A percentile compares a stretch with the other conserved stretches of the same genome.
Conservation (phyloP, 2,797 vertebrate species). For the Columba guinea region DNA sequence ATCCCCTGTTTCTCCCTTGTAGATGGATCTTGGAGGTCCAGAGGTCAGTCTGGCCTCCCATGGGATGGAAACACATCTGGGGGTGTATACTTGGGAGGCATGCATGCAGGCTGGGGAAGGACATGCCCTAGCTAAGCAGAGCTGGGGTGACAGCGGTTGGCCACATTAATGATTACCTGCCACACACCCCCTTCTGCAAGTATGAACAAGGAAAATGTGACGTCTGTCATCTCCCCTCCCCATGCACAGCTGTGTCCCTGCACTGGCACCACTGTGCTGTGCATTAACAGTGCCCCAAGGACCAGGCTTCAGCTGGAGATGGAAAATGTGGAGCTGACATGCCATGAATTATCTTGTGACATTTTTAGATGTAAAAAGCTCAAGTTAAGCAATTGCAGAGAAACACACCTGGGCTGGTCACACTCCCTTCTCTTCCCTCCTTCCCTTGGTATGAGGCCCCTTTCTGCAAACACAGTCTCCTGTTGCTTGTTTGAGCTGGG, state of each 20-base stretch:
- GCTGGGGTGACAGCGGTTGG: neutral
- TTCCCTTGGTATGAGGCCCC: neutral
- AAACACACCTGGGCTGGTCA: neutral
- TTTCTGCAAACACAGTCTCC: neutral
- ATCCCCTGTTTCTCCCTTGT: neutral
- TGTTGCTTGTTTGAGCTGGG: neutral
- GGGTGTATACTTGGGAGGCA: too few species aligned
- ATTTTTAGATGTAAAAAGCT: neutral
- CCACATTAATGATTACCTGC: neutral
- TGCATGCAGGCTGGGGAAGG: neutral
- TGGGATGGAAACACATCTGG: neutral
- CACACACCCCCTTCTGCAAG: neutral
- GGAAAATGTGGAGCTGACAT: neutral
- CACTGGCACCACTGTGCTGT: fast-evolving
- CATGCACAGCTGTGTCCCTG: fast-evolving
- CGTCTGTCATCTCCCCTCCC: neutral
- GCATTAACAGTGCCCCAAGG: neutral
- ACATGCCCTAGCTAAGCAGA: neutral
- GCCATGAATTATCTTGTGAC: neutral
- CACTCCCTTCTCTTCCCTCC: neutral
- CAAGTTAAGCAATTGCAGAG: neutral
- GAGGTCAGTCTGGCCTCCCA: neutral
- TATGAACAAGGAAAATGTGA: neutral
- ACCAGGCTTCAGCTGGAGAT: neutral
- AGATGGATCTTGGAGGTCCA: fast-evolving